Base-by-base conservation (phyloP, 2,797 vertebrate genomes). In the Peromyscus attwateri region DNA sequence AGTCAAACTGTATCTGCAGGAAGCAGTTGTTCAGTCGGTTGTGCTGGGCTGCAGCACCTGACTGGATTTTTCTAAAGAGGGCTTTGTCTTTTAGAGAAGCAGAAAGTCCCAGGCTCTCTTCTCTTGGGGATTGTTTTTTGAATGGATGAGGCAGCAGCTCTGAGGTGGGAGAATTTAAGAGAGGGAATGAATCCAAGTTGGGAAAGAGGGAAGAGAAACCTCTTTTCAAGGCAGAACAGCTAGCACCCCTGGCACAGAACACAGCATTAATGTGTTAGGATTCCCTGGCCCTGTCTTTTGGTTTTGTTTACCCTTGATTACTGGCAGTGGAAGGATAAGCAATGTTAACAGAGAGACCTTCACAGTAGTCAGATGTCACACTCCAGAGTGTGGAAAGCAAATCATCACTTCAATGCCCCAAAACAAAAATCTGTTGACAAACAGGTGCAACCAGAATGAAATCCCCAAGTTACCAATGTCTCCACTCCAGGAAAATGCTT, bases 51-150 rank as follows among this genome's bases (percentile, higher is more conserved):
- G 46, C n/a, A 92, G 90, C 29, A 0, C 11, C 95, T 91, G 27
- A 85, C 95, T 73, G 71, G 49, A 88, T 97, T 97, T 97, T 97
- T 97, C 89, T 95, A 97, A 98, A 89, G 1, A 93, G 34, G 60
- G 0, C 7, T n/a, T 93, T 96, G 43, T 95, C 83, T 98, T 89
- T 88, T 25, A 87, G 81, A 95, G 46, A 75, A 92, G 10, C 29
- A 89, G 7, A 9, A 3, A 66, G 81, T 1, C 66, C 97, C 31
- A 3, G 0, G 60, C 3, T 40, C 40, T 40, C 40, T 40, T n/a
- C 84, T 88, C 89, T 82, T n/a, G 1, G 23, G 49, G 93, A 93
- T 96, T 95, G 70, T 34, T 76, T 76, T 97, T 93, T 87, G 57
- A 97, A 89, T 25, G 25, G 70, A 73, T 10, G 23, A 75, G 60